phyloP scores from a whole-genome alignment of 2,113 vertebrate species.

The Chionis minor region DNA sequence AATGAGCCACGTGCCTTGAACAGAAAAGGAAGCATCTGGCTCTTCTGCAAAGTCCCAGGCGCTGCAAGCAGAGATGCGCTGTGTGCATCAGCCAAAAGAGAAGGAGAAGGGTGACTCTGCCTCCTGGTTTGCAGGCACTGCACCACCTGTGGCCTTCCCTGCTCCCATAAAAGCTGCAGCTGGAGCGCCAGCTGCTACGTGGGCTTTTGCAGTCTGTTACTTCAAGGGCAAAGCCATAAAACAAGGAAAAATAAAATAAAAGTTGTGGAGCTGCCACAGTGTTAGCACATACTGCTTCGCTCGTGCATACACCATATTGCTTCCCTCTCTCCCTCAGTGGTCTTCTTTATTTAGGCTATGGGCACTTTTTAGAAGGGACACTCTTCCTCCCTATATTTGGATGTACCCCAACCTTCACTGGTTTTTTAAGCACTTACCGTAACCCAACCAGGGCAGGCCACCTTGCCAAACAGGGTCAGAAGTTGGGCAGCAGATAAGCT shows the following conservation, averaged over 20 bases:
- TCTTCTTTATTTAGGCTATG: neutral
- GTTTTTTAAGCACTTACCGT: neutral
- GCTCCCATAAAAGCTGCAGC: constrained; percentile 9
- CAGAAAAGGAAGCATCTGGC: neutral
- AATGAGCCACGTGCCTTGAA: neutral
- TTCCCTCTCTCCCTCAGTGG: neutral
- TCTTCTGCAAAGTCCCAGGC: neutral
- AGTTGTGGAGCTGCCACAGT: neutral
- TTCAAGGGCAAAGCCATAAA: constrained; percentile 4
- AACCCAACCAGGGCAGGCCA: neutral
- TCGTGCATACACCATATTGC: neutral
- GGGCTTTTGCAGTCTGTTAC: neutral
- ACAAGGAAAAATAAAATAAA: neutral
- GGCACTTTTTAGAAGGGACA: neutral
- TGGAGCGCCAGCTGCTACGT: rapidly evolving
- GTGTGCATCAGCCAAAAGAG: neutral
- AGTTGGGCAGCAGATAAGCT: neutral
- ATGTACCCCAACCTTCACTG: neutral
- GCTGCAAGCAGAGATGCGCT: neutral
- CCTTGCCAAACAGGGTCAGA: neutral
- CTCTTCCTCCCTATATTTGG: neutral
- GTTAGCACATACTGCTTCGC: neutral
- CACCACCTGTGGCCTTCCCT: neutral
- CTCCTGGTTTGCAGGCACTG: neutral
- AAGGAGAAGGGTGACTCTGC: neutral